These are phyloP conservation scores for Lochmaea capreae DNA, from an alignment of 2,888 invertebrate species.

Conservation along the genomic window DNA sequence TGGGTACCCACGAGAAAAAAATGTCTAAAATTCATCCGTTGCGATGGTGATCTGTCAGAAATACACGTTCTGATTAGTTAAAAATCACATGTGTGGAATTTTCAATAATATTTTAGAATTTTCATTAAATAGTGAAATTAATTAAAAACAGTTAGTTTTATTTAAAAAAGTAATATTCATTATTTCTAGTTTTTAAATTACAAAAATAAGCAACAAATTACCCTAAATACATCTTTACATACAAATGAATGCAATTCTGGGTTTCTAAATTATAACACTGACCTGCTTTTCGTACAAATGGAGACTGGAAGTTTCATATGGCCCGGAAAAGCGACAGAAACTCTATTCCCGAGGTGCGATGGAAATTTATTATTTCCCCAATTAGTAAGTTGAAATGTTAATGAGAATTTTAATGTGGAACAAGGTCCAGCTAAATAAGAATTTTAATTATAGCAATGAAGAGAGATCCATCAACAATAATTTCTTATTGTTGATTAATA, in stretches of 20 bases:
- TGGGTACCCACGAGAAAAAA: too few relatives aligned
- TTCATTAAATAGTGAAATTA: too few relatives aligned
- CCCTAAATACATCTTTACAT: conserved; percentile 5
- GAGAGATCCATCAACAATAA: conserved; percentile 8
- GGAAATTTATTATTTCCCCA: conserved; percentile 48
- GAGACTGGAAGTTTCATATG: conserved; percentile 35
- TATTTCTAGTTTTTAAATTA: too few relatives aligned
- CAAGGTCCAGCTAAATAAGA: conserved; percentile 35
- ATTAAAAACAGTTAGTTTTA: too few relatives aligned
- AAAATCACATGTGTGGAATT: too few relatives aligned
- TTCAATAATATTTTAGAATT: too few relatives aligned
- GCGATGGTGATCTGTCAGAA: too few relatives aligned
- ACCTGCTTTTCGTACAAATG: conserved; percentile 32
- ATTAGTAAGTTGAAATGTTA: conserved; percentile 44
- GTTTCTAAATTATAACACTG: conserved; percentile 35
- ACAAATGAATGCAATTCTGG: conserved; percentile 19
- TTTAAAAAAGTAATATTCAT: too few relatives aligned
- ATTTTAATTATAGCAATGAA: conserved; percentile 29
- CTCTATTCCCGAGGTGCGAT: conserved; percentile 39
- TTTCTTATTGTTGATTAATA: not conserved
- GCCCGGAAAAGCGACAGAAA: conserved; percentile 29
- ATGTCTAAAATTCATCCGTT: too few relatives aligned
- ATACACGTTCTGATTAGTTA: too few relatives aligned
- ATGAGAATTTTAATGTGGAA: conserved; percentile 40
- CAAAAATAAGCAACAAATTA: not conserved